Conservation (phyloP, 2,797 vertebrate genomes). For the Anolis apletophallus region DNA sequence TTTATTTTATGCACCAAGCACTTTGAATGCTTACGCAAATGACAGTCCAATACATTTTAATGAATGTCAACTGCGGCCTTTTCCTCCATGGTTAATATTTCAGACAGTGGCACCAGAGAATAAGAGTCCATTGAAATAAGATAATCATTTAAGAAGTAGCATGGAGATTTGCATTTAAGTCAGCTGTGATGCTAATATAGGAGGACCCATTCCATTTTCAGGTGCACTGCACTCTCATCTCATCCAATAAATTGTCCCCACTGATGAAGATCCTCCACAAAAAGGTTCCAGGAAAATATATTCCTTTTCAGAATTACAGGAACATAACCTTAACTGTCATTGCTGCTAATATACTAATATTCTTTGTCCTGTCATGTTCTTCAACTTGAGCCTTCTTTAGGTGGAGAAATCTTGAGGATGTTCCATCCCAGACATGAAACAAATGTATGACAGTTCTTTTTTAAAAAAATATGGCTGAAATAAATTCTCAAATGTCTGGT, state of each 20-base stretch:
- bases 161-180: conserved; percentile 55
- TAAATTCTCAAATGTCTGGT: too few relatives aligned
- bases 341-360: neutral
- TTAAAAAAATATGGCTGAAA: too few relatives aligned
- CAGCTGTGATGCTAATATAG: neutral
- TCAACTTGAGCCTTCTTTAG: neutral
- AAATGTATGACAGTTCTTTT: too few relatives aligned
- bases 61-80: conserved; percentile 45
- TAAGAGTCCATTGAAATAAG: conserved; percentile 16
- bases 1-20: conserved; percentile 47
- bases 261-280: neutral
- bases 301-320: neutral
- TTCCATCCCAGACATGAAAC: too few relatives aligned
- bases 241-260: neutral
- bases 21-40: conserved; percentile 36
- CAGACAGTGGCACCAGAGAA: conserved; percentile 13
- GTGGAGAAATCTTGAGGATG: neutral
- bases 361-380: neutral
- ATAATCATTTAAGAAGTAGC: conserved; percentile 49
- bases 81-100: conserved; percentile 37
- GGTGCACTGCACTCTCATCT: neutral
- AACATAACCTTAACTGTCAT: neutral
- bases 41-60: conserved; percentile 49
- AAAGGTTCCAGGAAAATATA: neutral
- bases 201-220: neutral